A percentile compares a stretch with the other conserved stretches of the same genome.
These are phyloP conservation scores for Alviniconcha strummeri DNA, from an alignment of 2,888 invertebrate genomes.

Conservation along the genomic window DNA sequence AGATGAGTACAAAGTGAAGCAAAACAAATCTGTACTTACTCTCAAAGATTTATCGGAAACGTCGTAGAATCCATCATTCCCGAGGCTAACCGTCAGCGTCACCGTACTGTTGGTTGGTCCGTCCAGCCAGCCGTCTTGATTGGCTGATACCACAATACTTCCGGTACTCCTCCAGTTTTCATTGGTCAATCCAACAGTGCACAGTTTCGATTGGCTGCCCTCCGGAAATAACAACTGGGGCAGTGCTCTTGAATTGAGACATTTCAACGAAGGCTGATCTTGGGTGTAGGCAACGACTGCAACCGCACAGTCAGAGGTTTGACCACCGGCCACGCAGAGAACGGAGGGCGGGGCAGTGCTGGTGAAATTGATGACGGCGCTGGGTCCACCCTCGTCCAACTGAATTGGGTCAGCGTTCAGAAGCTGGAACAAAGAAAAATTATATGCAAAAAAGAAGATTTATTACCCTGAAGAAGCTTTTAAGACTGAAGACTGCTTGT, in stretches of 20 bases:
- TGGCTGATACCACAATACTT: conserved; percentile 43
- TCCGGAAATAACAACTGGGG: conserved; percentile 47
- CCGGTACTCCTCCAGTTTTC: conserved; percentile 40
- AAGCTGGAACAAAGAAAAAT: conserved; percentile 26
- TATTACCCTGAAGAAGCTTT: too few species aligned
- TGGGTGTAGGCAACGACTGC: conserved; percentile 36
- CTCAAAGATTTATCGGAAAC: conserved; percentile 34
- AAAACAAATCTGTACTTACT: conserved; percentile 33
- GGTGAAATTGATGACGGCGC: conserved; percentile 34
- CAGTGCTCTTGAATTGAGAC: conserved; percentile 27
- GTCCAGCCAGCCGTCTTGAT: conserved; percentile 45
- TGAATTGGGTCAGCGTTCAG: conserved; percentile 32
- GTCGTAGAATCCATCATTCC: conserved; percentile 17
- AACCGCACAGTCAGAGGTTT: conserved; percentile 40
- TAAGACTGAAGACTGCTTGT: too few species aligned
- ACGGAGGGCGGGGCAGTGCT: conserved; percentile 48
- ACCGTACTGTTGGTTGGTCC: conserved; percentile 35
- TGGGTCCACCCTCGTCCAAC: conserved; percentile 39
- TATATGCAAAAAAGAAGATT: too few species aligned
- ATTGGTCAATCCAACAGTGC: conserved; percentile 38
- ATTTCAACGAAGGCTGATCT: conserved; percentile 32
- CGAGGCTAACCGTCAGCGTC: conserved; percentile 36
- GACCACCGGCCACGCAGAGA: conserved; percentile 39
- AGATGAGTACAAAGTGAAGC: too few species aligned
- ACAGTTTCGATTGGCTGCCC: conserved; percentile 34